Base-by-base conservation (phyloP, 2,797 vertebrate genomes). In the Poecilia picta region DNA sequence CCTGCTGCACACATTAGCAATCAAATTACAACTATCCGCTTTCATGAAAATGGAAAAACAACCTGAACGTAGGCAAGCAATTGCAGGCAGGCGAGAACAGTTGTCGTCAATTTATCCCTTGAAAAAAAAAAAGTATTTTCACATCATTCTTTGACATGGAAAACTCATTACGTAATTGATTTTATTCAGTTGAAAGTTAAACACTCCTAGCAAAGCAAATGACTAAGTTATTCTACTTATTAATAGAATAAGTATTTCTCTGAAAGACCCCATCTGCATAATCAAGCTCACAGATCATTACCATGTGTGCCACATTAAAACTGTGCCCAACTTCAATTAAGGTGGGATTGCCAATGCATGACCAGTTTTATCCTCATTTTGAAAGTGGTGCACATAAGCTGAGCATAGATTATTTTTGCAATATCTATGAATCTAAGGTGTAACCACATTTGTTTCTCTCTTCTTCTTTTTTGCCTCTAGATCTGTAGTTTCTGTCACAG, bases 281-380 rank as follows among this genome's bases (percentile, higher is more conserved):
- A 92, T 91, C 81, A 83, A 87, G 82, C 77, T 55, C 83, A 82
- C 81, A 83, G 83, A 90, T 92, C 88, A 92, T 91, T 89, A 88
- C 85, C 85, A 87, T 88, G 88, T 90, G 85, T 79, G 88, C 80
- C 83, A 87, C 78, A 89, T 90, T 80, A 85, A 71, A 82, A 77
- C 81, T 77, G 80, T 84, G 86, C 88, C 84, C 89, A 88, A 86
- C 77, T 75, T 86, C 85, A 90, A 90, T 90, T 92, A 92, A 85
- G 87, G 82, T 84, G 66, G 85, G 83, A 91, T 92, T 91, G 89
- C 87, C 83, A 81, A 87, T 92, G 90, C 90, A 89, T 90, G 89
- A 82, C 49, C 89, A 78, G 84, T 82, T 91, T 90, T 72, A 89
- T 92, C 88, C 90, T 87, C 85, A 84, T 85, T 85, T 85, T 81